A percentile compares a stretch with the other conserved stretches of the same genome.
These are phyloP conservation scores for Barbus barbus DNA, from an alignment of 2,113 vertebrate genomes.

Conservation along the genomic window DNA sequence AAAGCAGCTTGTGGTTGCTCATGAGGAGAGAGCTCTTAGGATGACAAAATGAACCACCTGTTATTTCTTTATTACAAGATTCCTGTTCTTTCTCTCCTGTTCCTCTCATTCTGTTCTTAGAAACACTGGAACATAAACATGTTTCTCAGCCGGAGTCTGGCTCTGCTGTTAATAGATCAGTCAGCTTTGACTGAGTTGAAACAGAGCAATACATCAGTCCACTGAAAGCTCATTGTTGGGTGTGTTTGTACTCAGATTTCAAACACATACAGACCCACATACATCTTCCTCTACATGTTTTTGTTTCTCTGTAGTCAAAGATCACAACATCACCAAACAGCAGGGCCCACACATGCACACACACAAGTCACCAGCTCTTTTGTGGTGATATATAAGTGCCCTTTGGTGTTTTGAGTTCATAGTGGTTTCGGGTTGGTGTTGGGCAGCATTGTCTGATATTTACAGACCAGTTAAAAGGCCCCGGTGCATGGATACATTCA, in stretches of 20 bases:
- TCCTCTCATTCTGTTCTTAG: slow-evolving; percentile 11
- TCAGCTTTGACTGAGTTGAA: slow-evolving; percentile 2
- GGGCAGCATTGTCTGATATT: not conserved
- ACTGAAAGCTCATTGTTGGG: slow-evolving; percentile 12
- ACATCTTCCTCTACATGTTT: slow-evolving; percentile 30
- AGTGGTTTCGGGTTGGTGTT: not conserved
- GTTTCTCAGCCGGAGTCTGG: slow-evolving; percentile 7
- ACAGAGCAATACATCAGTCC: slow-evolving; percentile 20
- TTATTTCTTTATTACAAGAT: not conserved
- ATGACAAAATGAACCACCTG: slow-evolving; percentile 14
- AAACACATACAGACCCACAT: slow-evolving; percentile 31
- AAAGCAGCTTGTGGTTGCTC: slow-evolving; percentile 2
- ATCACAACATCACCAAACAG: slow-evolving; percentile 14
- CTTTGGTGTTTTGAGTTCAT: not conserved
- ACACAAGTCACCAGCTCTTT: not conserved
- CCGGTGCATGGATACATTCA: not conserved
- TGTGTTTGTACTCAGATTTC: slow-evolving; percentile 19
- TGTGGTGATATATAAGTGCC: not conserved
- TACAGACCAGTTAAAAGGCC: not conserved
- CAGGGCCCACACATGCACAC: not conserved
- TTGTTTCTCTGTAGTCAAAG: slow-evolving; percentile 20
- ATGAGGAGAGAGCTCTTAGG: not conserved
- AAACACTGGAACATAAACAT: slow-evolving; percentile 21
- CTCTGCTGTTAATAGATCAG: slow-evolving; percentile 16
- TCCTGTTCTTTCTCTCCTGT: slow-evolving; percentile 4